Percentiles rank a stretch among this genome's conserved stretches.
Conservation (phyloP, 2,797 vertebrate genomes). For the Myotis planiceps region DNA sequence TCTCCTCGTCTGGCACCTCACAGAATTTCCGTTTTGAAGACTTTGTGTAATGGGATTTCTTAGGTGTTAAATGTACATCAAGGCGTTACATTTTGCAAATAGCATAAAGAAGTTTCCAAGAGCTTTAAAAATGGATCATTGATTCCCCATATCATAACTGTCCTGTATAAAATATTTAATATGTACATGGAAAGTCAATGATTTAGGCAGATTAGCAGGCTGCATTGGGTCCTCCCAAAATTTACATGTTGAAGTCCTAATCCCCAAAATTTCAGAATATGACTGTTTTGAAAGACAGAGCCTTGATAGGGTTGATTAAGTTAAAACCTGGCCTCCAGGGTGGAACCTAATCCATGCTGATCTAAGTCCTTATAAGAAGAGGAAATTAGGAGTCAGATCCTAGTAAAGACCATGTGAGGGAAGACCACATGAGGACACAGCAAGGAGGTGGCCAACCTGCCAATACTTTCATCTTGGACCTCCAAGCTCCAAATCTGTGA, state of each 20-base stretch:
- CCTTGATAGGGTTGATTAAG: background rate
- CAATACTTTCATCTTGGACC: background rate
- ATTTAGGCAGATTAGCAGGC: background rate
- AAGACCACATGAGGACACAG: rapidly evolving
- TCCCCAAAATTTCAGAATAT: background rate
- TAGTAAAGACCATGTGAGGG: background rate
- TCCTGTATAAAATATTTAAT: background rate
- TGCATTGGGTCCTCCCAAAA: background rate
- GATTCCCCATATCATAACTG: background rate
- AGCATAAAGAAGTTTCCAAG: background rate
- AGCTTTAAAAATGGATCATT: background rate
- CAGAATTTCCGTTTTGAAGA: background rate
- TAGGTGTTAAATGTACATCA: background rate
- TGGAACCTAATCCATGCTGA: background rate
- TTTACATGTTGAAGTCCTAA: background rate
- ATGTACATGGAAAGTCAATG: background rate
- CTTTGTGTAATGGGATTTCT: background rate
- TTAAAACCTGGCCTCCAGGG: background rate
- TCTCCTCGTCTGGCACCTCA: background rate
- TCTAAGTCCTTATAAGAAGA: background rate
- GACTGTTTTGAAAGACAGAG: background rate
- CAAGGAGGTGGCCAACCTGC: background rate
- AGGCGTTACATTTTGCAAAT: background rate
- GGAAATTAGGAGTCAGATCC: background rate
- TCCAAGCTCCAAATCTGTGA: too few species aligned